Evolutionary conservation across 1,140 invertebrate species (phyloP), one percentile per base, ranked within the genome.

Genomic region (Catajapyx aquilonaris): DNA sequence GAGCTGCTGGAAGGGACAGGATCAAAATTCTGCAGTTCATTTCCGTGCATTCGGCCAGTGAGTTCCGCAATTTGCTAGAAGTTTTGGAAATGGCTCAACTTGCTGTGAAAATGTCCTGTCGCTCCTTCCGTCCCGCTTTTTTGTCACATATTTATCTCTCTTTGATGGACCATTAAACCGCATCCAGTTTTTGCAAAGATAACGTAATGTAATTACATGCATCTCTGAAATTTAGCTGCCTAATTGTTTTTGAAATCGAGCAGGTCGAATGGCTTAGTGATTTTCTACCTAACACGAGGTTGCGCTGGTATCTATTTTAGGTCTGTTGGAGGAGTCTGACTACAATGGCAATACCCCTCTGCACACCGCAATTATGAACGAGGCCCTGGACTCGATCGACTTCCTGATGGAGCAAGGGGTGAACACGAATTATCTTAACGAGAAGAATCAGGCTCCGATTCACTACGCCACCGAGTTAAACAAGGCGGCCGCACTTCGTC

Each of bases 381-480:
- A 76, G 42, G 64, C 78, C 7, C 48, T 73, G 11, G 69, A 73
- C 11, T 68, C 70, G 0, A 62, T 87, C 9, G 69, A 76, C 40
- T 78, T 69, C 51, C 59, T 86, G 20, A 48, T 87, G 3, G 60
- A n/a, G n/a, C n/a, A n/a, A 72, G 46, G 60, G 67, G 76, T 80
- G 60, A 73, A 69, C 65, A 49, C 5, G 20, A 28, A 15, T 17
- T 20, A 40, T 42, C n/a, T n/a, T n/a, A n/a, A n/a, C n/a, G n/a
- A n/a, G n/a, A 76, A 75, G 48, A 67, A 72, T 37, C 74, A 81
- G 54, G 73, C 76, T 0, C 68, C 77, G 0, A 62, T 87, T 20
- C 81, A 87, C 55, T 48, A 85, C 38, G 80, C 76, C 1, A 76
- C 73, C 0, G 76, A 81, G 50, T 49, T 76, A 2, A 78, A 81